phyloP scores from a whole-genome alignment of 2,113 vertebrate species.

The Nestor notabilis region DNA sequence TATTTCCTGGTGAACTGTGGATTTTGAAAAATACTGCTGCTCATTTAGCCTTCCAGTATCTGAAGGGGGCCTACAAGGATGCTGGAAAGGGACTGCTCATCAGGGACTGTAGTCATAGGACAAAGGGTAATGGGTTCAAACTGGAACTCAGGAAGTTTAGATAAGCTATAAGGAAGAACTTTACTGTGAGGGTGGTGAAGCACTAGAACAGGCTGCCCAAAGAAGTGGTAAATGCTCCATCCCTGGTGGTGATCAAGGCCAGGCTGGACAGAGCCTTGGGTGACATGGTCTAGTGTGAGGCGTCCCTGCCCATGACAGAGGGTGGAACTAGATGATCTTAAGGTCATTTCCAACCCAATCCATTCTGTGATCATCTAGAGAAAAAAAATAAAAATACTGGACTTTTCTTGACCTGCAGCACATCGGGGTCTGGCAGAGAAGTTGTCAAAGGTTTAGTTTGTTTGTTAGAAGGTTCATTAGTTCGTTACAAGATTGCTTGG shows the following conservation, averaged over 20 bases:
- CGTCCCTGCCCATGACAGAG: background rate
- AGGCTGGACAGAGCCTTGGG: background rate
- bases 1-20: background rate
- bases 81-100: background rate
- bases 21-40: background rate
- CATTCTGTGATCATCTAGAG: background rate
- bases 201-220: background rate
- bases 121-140: background rate
- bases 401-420: background rate
- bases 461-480: background rate
- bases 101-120: background rate
- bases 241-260: background rate
- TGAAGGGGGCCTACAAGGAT: background rate
- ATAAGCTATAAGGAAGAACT: background rate
- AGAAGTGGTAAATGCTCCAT: background rate
- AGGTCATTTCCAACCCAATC: background rate
- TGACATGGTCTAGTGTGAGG: background rate
- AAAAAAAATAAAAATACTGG: background rate
- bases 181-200: background rate
- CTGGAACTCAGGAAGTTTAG: background rate
- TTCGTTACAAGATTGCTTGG: background rate
- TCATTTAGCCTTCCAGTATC: background rate
- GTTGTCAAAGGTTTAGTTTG: background rate
- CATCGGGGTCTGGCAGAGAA: background rate
- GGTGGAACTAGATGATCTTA: background rate